Evolutionary conservation across 2,888 invertebrate species (phyloP).

Genomic region (Suillia variegata): DNA sequence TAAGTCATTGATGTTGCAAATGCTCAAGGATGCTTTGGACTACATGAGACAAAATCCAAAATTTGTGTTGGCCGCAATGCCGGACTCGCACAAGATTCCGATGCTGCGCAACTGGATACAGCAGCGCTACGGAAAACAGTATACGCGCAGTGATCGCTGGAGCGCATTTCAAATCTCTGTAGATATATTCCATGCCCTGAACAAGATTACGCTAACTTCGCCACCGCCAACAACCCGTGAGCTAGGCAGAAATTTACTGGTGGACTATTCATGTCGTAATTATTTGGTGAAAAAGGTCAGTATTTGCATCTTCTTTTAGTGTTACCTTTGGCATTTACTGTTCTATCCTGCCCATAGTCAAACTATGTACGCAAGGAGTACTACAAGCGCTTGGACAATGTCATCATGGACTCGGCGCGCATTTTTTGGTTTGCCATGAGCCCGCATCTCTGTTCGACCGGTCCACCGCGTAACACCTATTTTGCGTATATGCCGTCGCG

Average conservation of each 20-base stretch:
- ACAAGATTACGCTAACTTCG: conserved; percentile 18
- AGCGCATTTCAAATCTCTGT: conserved; percentile 24
- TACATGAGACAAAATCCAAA: conserved; percentile 44
- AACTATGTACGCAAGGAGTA: conserved; percentile 27
- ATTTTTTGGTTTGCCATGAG: conserved; percentile 46
- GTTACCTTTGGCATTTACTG: too few relatives aligned
- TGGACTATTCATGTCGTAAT: conserved; percentile 32
- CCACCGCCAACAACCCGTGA: conserved; percentile 28
- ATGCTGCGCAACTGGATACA: conserved; percentile 48
- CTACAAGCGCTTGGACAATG: conserved; percentile 31
- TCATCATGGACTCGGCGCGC: conserved; percentile 41
- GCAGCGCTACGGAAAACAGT: conserved; percentile 46
- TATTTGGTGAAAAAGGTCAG: conserved; percentile 35
- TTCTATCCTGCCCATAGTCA: neutral
- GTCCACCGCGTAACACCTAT: conserved; percentile 38
- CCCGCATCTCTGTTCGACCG: conserved; percentile 37
- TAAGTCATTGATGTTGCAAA: conserved; percentile 36
- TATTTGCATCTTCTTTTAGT: too few relatives aligned
- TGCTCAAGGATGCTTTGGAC: conserved; percentile 41
- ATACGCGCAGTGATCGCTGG: conserved; percentile 33
- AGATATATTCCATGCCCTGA: conserved; percentile 33
- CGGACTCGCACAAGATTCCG: conserved; percentile 46
- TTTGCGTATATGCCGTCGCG: conserved; percentile 53
- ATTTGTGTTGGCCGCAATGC: conserved; percentile 50
- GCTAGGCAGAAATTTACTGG: conserved; percentile 23